Conservation (phyloP, 2,888 invertebrate species). For the Cosmia pyralina region DNA sequence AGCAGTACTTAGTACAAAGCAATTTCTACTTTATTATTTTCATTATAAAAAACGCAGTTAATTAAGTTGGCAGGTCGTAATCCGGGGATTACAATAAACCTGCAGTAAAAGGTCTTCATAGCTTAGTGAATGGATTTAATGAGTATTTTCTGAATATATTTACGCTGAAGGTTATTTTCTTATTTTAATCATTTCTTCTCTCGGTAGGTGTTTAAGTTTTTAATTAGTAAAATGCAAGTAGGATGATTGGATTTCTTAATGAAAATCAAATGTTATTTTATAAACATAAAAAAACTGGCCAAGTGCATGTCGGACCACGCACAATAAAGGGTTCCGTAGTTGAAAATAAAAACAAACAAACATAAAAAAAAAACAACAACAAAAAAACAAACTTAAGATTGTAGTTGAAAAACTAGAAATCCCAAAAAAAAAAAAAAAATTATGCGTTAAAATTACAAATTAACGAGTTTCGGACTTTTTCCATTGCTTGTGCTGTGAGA, state of each 20-base stretch:
- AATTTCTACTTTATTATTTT: slow-evolving; percentile 61
- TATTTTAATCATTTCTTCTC: slow-evolving; percentile 57
- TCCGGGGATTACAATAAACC: slow-evolving; percentile 71
- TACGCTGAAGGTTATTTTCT: slow-evolving; percentile 37
- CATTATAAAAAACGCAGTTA: slow-evolving; percentile 61
- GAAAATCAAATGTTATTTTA: no score
- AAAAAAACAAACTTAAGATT: no score
- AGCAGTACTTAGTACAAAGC: slow-evolving; percentile 40
- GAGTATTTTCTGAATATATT: slow-evolving; percentile 71
- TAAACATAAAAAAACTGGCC: no score
- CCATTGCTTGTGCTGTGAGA: no score
- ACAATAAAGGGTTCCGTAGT: no score
- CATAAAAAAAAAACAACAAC: no score
- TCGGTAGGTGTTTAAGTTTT: slow-evolving; percentile 4
- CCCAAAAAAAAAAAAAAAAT: no score
- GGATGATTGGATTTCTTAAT: neutral
- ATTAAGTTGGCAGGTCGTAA: slow-evolving; percentile 64
- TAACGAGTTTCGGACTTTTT: no score
- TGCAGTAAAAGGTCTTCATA: slow-evolving; percentile 69
- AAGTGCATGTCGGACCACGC: no score
- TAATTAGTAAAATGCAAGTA: slow-evolving; percentile 36
- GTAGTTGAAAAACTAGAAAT: no score
- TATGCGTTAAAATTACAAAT: no score
- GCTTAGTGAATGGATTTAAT: slow-evolving; percentile 72
- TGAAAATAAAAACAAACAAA: no score